Evolutionary conservation across 2,797 vertebrate species (phyloP), one percentile per base, ranked within the genome.

Genomic region (Pipistrellus nathusii): DNA sequence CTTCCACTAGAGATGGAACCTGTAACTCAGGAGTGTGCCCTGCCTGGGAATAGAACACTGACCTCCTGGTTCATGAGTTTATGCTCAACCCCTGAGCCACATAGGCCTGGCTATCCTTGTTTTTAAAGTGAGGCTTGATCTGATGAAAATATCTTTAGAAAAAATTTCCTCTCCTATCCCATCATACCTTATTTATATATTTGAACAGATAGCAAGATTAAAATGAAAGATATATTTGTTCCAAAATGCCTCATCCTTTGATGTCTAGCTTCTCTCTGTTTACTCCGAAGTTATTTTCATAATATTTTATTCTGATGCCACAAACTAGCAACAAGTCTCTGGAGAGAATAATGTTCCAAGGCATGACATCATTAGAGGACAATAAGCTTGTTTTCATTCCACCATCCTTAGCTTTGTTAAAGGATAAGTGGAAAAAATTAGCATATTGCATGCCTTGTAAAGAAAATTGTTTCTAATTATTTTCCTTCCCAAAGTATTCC

Each of bases 391-490:
- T 94, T 96, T 93, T 87, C 84, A 51, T 94, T 64, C 55, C 53
- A 93, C 68, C 35, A 94, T 53, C n/a, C 78, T 88, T 92, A 89
- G 80, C 69, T 95, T 96, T 94, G 93, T 89, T 81, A 83, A 88
- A 93, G 25, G 51, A 53, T 94, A 87, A 93, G 66, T 87, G 75
- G 84, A 92, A 83, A 76, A 90, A 93, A 93, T 96, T 84, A 96
- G 62, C 77, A 87, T 32, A 71, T 41, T 46, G 84, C 53, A 41
- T 1, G 84, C 11, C 20, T 94, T 89, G 93, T 59, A 83, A 87
- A 86, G 81, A 86, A 93, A 96, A 94, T 82, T 84, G 84, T 85
- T 90, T 91, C 71, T 94, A 94, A 95, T 95, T 93, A 88, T 93
- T 91, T 96, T 91, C 35, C 38, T 90, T 88, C 66, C 91, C 18